Conservation (phyloP, 2,113 vertebrate genomes). For the Hydropotes inermis region DNA sequence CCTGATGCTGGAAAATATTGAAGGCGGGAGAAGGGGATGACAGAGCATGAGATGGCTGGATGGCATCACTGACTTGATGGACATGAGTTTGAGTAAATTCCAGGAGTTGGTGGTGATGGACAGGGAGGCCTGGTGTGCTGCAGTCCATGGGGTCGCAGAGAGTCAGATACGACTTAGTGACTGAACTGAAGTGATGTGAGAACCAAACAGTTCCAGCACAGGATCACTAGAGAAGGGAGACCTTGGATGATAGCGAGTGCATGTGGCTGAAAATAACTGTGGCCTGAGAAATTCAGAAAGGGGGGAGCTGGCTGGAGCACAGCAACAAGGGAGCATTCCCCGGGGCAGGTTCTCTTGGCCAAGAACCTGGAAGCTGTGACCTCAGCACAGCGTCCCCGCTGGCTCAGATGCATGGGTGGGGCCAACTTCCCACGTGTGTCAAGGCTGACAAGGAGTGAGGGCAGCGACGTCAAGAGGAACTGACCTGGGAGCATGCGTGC, state of each 20-base stretch:
- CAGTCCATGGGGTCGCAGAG: not conserved
- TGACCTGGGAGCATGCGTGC: rapidly evolving
- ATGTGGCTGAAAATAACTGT: not conserved
- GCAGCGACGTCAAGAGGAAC: no score
- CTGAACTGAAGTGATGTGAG: not conserved
- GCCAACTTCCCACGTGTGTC: not conserved
- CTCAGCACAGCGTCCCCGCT: not conserved
- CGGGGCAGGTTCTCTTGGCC: rapidly evolving
- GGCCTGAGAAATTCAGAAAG: not conserved
- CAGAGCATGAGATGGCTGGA: not conserved
- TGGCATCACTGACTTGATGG: rapidly evolving
- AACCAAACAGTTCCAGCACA: no score
- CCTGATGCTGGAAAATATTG: not conserved
- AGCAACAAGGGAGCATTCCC: not conserved
- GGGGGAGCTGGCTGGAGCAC: not conserved
- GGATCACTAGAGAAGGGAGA: not conserved
- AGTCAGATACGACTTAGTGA: rapidly evolving
- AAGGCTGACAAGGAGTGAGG: not conserved
- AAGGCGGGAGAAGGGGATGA: not conserved
- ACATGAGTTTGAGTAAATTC: not conserved
- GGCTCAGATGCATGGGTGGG: not conserved
- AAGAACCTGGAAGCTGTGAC: not conserved
- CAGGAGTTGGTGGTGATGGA: not conserved
- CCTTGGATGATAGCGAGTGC: not conserved
- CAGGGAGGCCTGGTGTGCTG: not conserved